Evolutionary conservation across 2,113 vertebrate species (phyloP), one percentile per base, ranked within the genome.

Genomic region (Parus major): DNA sequence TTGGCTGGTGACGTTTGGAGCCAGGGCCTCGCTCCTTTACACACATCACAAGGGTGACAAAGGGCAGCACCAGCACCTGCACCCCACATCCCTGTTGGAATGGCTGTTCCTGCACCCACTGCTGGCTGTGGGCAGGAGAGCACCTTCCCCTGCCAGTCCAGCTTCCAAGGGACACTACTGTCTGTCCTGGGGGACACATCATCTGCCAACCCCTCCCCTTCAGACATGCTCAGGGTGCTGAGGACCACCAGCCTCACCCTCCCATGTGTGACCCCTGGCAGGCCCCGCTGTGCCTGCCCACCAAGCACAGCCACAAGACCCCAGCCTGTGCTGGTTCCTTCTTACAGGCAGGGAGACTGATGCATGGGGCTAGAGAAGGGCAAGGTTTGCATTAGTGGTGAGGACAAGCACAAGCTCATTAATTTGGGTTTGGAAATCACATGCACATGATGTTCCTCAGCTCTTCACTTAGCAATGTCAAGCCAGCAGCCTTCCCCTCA

Each of bases 81-180:
- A 41, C 31, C 33, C 75, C 50, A n/a, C 0, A 0, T 27, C 64
- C 60, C 52, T 55, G 18, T 5, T 2, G 2, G 39, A 35, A 0
- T 7, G 33, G 55, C 64, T 83, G 28, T 3, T 63, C 29, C 72
- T 81, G 59, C n/a, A 60, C 36, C 18, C 61, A 50, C 17, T 0
- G 0, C 72, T 68, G 87, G 10, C 81, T 50, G 52, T 16, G 24
- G 49, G 77, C 50, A 83, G 71, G 50, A 57, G 11, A 61, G n/a
- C 36, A 70, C 35, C 33, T 4, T 5, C 27, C 56, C 68, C 56
- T 71, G 33, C 39, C 83, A 66, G 66, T 22, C 13, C n/a, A 46
- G 41, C 46, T 49, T 20, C 47, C 57, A 41, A 33, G 41, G 50
- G 57, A 81, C 24, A 28, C 23, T 20, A 10, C 52, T 59, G 35